Base-by-base conservation (phyloP, 1,140 invertebrate genomes). In the Bombus turneri region DNA sequence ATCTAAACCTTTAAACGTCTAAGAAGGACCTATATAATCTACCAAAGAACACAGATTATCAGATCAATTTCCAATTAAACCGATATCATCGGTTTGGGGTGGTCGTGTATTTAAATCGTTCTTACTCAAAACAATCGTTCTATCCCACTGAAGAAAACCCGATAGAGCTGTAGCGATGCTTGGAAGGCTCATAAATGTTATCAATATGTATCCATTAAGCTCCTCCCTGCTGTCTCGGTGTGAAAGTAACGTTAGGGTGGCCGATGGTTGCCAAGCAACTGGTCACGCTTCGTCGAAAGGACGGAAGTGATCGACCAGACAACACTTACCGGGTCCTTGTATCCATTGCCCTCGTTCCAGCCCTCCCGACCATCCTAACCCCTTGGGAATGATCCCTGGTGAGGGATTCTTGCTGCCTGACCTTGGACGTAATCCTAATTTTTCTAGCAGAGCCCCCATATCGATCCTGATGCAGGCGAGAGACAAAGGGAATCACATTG, bases 221-320 rank as follows among this genome's bases (percentile, higher is more conserved):
- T 28, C 15, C n/a, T 28, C 15, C 22, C 15, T 3, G 71, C 15
- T 3, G 6, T 4, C 41, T n/a, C 41, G 9, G n/a, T 18, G 73
- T 34, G 41, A 75, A 75, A 47, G 73, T 75, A 53, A 34, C 73
- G 31, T 34, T 34, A 43, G 73, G 43, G 43, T 10, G 41, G 5
- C 9, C 4, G 69, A 10, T 34, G 73, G 73, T 75, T 75, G 73
- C 73, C 41, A 53, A 25, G 73, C 73, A 53, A 75, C 73, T 53
- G 43, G 43, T 75, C 73, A 53, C 31, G 39, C 72, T 43, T 43
- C 41, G 43, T 75, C 73, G 43, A 75, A 34, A 73, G 71, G 71
- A 73, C 71, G 41, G 41, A 73, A 75, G 73, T 75, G 73, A 75
- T 75, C 41, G 73, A 53, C 73, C 31, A 75, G 41, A 74, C 43